Conservation (phyloP, 2,888 invertebrate genomes). For the Spilosoma lubricipeda region DNA sequence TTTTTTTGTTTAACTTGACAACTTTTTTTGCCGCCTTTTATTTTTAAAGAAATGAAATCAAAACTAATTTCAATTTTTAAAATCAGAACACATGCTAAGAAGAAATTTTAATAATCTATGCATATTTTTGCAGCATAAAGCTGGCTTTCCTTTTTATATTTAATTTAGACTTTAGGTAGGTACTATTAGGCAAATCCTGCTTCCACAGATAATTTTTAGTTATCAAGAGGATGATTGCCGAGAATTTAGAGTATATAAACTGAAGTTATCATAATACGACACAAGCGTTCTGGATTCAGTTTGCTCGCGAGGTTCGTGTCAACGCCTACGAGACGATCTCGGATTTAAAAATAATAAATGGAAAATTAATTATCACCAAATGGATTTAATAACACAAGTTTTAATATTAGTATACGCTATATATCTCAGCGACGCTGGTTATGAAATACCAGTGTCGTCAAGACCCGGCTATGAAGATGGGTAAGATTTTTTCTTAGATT, state of each 20-base stretch:
- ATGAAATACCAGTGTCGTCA: conserved; percentile 53
- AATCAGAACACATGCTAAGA: background rate
- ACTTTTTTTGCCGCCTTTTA: conserved; percentile 8
- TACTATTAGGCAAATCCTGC: conserved; percentile 53
- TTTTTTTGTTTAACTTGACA: background rate
- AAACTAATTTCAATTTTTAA: background rate
- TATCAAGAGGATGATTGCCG: conserved; percentile 65
- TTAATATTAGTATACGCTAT: conserved; percentile 66
- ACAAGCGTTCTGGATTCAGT: conserved; percentile 65
- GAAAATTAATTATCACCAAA: conserved; percentile 53
- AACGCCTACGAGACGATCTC: conserved; percentile 57
- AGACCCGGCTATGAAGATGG: conserved; percentile 51
- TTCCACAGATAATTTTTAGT: conserved; percentile 52
- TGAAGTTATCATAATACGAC: conserved; percentile 59
- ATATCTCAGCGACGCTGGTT: conserved; percentile 67
- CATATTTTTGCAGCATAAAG: conserved; percentile 36
- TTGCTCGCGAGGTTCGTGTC: conserved; percentile 65
- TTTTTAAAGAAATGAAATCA: background rate
- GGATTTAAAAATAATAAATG: conserved; percentile 51
- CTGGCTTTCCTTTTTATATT: conserved; percentile 30
- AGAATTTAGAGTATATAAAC: conserved; percentile 68
- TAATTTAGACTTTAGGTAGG: conserved; percentile 27
- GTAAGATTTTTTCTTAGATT: conserved; percentile 55
- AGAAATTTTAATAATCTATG: background rate
- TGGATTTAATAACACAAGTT: conserved; percentile 62